Base-by-base conservation (phyloP, 2,888 invertebrate genomes). In the Seira ritae region DNA sequence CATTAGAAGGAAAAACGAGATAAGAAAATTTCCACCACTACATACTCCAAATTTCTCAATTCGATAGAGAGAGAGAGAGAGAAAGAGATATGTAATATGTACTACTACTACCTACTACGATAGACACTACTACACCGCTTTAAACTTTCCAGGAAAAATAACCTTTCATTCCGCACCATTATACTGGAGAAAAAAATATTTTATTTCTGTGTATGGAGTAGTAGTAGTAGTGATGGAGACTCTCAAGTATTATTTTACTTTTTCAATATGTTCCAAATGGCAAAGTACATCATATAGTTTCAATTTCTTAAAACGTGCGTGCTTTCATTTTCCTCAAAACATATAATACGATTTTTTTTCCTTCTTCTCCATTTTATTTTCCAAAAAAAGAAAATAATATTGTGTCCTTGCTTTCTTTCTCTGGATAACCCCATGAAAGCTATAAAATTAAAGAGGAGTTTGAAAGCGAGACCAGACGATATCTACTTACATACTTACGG, bases 1-100 rank as follows among this genome's bases (percentile, higher is more conserved):
- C 87, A 87, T 87, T 87, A 87, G 83, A 78, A 83, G 78, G 75
- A 79, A 74, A 62, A 69, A 46, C 19, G 65, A 65, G 74, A 78
- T 67, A 67, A 74, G 60, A 78, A 77, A 82, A 67, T 70, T 75
- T 75, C 72, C 80, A 69, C 50, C 15, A 75, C 72, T 73, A 31
- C 77, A 74, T n/a, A 75, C 72, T 73, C 50, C 77, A 74, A 78
- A 20, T 20, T 82, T 69, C 75, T 12, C 70, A 81, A 81, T 76
- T 71, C 75, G 81, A 71, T 81, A 76, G 46, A 76, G 37, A n/a
- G n/a, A n/a, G n/a, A n/a, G n/a, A n/a, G n/a, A n/a, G n/a, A n/a
- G n/a, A n/a, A n/a, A n/a, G n/a, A 31, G 31, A 24, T 42, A 17
- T 24, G 68, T 31, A 67, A 67, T 8, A 17, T 55, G 8, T 2